Evolutionary conservation across 2,888 invertebrate species (phyloP).

Genomic region (Erebia palarica): DNA sequence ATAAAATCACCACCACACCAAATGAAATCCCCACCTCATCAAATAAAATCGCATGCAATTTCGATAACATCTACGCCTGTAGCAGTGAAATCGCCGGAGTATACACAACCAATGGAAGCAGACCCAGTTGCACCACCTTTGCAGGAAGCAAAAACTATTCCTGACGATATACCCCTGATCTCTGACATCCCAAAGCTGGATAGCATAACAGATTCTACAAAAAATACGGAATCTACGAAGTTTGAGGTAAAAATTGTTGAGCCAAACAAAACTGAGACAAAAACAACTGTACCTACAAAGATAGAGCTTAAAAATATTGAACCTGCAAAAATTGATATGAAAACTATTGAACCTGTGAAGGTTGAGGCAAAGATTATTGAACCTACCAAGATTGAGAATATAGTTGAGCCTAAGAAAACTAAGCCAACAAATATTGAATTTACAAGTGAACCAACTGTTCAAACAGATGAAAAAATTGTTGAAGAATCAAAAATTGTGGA

Average conservation of each 20-base stretch:
- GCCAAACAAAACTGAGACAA: constrained; percentile 32
- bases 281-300: not conserved
- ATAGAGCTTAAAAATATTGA: constrained; percentile 38
- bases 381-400: constrained; percentile 30
- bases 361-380: constrained; percentile 24
- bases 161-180: constrained; percentile 55
- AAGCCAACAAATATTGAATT: constrained; percentile 39
- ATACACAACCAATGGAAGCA: constrained; percentile 53
- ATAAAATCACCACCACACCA: constrained; percentile 10
- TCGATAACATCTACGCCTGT: constrained; percentile 60
- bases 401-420: constrained; percentile 17
- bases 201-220: constrained; percentile 34
- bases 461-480: constrained; percentile 13
- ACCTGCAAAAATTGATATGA: constrained; percentile 30
- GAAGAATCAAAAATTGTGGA: constrained; percentile 7
- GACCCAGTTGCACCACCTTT: constrained; percentile 65
- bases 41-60: constrained; percentile 53
- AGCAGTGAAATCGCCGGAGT: constrained; percentile 61
- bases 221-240: constrained; percentile 38
- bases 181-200: constrained; percentile 53
- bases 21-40: constrained; percentile 42
- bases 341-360: constrained; percentile 1
- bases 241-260: constrained; percentile 33
- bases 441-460: constrained; percentile 13
- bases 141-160: constrained; percentile 57